A percentile compares a stretch with the other conserved stretches of the same genome.
phyloP scores from a whole-genome alignment of 2,797 vertebrate species.

The Enteromius anoplus region DNA sequence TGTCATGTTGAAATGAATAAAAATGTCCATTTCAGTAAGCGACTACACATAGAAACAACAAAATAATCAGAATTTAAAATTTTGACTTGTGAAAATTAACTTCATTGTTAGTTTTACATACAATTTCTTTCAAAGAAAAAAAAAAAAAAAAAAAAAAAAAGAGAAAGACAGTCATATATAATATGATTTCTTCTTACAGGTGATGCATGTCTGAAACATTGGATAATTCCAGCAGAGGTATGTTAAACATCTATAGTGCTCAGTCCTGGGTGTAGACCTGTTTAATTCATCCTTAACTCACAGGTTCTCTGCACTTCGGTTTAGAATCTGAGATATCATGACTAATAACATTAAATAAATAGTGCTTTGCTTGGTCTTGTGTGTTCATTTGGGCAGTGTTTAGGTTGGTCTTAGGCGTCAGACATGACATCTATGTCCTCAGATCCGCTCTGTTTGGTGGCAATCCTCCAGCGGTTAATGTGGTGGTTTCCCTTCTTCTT shows the following conservation, averaged over 20 bases:
- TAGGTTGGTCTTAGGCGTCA: constrained; percentile 81
- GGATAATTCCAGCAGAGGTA: constrained; percentile 24
- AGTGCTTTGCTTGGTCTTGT: constrained; percentile 72
- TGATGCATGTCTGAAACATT: background rate
- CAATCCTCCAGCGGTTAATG: constrained; percentile 96
- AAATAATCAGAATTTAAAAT: constrained; percentile 5
- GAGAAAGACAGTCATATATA: background rate
- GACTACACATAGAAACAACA: background rate
- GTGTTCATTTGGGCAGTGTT: constrained; percentile 43
- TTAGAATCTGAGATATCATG: constrained; percentile 71
- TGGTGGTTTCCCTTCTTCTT: constrained; percentile 98
- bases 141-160: background rate
- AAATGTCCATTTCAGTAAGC: background rate
- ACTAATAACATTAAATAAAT: constrained; percentile 81
- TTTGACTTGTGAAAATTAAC: background rate
- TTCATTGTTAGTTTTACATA: constrained; percentile 23
- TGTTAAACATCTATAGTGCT: constrained; percentile 18
- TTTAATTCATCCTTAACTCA: constrained; percentile 35
- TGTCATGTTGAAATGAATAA: background rate
- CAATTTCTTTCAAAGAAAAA: background rate
- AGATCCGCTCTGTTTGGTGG: constrained; percentile 92
- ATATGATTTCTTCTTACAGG: constrained; percentile 10
- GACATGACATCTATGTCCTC: constrained; percentile 98
- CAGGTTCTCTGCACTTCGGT: constrained; percentile 62
- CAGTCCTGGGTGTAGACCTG: constrained; percentile 4